Base-by-base conservation (phyloP, 1,140 invertebrate species). In the Orchesella cincta region DNA sequence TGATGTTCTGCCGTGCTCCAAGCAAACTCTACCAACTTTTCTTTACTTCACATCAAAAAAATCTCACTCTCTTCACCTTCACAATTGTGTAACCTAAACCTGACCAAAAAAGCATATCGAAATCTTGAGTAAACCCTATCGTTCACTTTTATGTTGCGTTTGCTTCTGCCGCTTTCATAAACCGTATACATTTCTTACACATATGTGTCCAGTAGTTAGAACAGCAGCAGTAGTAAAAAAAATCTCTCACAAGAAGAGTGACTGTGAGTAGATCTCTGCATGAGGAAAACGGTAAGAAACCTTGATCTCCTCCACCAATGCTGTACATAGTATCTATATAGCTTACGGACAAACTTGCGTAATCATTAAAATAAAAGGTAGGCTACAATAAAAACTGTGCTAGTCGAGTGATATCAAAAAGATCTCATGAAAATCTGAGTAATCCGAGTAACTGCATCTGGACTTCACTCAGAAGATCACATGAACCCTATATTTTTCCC, bases 41-140 rank as follows among this genome's bases (percentile, higher is more conserved):
- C n/a, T n/a, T n/a, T n/a, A n/a, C n/a, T n/a, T n/a, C n/a, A n/a
- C n/a, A n/a, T n/a, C n/a, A n/a, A n/a, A n/a, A n/a, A n/a, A n/a
- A n/a, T n/a, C n/a, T n/a, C n/a, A n/a, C n/a, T n/a, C n/a, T n/a
- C n/a, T n/a, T n/a, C n/a, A n/a, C n/a, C n/a, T n/a, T n/a, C n/a
- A n/a, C n/a, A 31, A 67, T 29, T 8, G 29, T 67, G 62, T 67
- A 67, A 67, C 62, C 33, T 3, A 67, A 67, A 67, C 62, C 62
- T 67, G 62, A 67, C 62, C 62, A 67, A 31, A 67, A 67, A 67
- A 67, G 62, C 62, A 67, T 67, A 67, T 67, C 62, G 54, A 62
- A 62, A 62, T 62, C 54, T 62, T 62, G 54, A 62, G 54, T 26
- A 62, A 62, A 62, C 54, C 16, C 31, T 67, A 29, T 67, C 62